These are phyloP conservation scores for Amblyopsis hoosieri DNA, from an alignment of 2,797 vertebrate genomes.

Conservation along the genomic window DNA sequence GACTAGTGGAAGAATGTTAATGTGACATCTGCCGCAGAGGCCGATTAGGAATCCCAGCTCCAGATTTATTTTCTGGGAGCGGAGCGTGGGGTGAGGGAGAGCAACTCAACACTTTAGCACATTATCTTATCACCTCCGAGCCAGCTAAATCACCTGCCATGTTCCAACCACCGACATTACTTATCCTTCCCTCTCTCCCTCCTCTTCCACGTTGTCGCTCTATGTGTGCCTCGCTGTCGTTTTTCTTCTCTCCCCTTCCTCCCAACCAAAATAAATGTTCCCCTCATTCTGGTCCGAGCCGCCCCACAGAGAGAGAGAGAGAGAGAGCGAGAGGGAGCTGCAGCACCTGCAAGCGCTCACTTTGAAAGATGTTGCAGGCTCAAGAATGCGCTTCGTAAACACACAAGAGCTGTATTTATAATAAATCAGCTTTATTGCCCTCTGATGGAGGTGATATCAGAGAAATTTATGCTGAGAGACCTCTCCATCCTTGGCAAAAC, in stretches of 20 bases:
- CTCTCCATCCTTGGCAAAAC: slow-evolving; percentile 82
- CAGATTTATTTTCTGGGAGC: slow-evolving; percentile 49
- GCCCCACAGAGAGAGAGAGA: slow-evolving; percentile 38
- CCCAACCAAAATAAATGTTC: slow-evolving; percentile 25
- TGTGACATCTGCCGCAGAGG: slow-evolving; percentile 13
- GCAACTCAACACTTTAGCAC: slow-evolving; percentile 59
- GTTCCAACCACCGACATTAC: slow-evolving; percentile 45
- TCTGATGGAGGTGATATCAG: slow-evolving; percentile 97
- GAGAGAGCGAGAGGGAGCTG: slow-evolving; percentile 19
- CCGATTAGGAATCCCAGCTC: slow-evolving; percentile 41
- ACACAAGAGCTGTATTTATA: slow-evolving; percentile 96
- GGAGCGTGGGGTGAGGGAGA: slow-evolving; percentile 32
- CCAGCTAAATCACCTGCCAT: slow-evolving; percentile 62
- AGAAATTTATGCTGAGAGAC: slow-evolving; percentile 91
- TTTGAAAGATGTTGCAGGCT: slow-evolving; percentile 89
- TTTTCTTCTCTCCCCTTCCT: slow-evolving; percentile 18
- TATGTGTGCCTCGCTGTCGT: slow-evolving; percentile 11
- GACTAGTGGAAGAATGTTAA: slow-evolving; percentile 22
- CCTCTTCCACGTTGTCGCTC: slow-evolving; percentile 3
- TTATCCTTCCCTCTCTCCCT: slow-evolving; percentile 39
- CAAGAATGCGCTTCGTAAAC: slow-evolving; percentile 98
- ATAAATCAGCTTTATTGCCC: slow-evolving; percentile 99
- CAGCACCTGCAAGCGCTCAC: slow-evolving; percentile 92
- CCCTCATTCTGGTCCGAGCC: slow-evolving; percentile 62
- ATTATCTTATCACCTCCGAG: slow-evolving; percentile 59